A percentile compares a stretch with the other conserved stretches of the same genome.
phyloP scores from a whole-genome alignment of 2,888 invertebrate species.

The Catotricha subobsoleta region DNA sequence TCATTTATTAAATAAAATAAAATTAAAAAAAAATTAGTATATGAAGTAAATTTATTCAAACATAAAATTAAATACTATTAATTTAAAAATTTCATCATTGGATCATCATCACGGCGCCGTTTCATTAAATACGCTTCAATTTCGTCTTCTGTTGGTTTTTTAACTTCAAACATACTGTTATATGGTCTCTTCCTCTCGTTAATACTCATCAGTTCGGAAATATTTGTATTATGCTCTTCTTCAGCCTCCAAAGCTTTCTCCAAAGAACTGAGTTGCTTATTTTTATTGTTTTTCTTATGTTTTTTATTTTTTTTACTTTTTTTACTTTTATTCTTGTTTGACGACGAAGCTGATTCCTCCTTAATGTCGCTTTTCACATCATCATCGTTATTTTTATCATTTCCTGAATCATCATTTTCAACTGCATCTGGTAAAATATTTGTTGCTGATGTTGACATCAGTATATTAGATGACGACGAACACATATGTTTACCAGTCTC shows the following conservation, averaged over 20 bases:
- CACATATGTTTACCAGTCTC: constrained; percentile 2
- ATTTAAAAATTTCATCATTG: constrained; percentile 66
- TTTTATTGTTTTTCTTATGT: constrained; percentile 33
- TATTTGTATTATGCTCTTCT: constrained; percentile 39
- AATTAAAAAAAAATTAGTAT: no score
- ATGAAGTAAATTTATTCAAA: constrained; percentile 14
- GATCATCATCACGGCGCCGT: constrained; percentile 69
- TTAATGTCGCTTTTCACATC: constrained; percentile 10
- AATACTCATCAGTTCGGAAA: constrained; percentile 43
- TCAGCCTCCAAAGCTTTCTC: constrained; percentile 41
- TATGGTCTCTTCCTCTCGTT: constrained; percentile 88
- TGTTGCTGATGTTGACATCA: not conserved
- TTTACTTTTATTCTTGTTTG: constrained; percentile 15
- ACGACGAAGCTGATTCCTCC: constrained; percentile 4
- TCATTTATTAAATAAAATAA: no score
- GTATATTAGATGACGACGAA: no score
- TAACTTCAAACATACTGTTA: constrained; percentile 70
- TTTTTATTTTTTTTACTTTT: constrained; percentile 14
- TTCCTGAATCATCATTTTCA: not conserved
- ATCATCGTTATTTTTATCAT: not conserved
- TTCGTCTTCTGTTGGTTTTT: constrained; percentile 78
- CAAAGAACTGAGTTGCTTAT: constrained; percentile 24
- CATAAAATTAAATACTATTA: constrained; percentile 39
- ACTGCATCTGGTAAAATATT: not conserved
- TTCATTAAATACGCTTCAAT: constrained; percentile 87